phyloP scores from a whole-genome alignment of 2,797 vertebrate genomes.

The Myotis pilosus region DNA sequence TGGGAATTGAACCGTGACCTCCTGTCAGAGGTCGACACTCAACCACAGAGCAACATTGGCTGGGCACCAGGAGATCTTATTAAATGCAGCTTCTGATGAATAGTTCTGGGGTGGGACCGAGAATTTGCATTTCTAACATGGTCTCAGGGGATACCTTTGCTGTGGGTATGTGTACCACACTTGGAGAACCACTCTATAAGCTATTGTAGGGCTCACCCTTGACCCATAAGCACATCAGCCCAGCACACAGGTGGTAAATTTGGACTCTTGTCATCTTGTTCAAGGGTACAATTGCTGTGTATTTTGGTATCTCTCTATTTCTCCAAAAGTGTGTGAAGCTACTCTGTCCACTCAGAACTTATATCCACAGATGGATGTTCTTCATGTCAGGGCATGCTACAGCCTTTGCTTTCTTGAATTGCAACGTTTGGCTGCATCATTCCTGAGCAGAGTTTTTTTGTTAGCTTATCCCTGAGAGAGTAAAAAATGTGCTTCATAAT shows the following conservation, averaged over 20 bases:
- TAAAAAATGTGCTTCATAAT: constrained; percentile 61
- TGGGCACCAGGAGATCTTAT: neutral
- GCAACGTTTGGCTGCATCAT: neutral
- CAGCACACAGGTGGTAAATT: neutral
- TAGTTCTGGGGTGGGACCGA: neutral
- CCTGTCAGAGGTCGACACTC: too few species aligned
- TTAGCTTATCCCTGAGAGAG: neutral
- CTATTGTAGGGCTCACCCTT: neutral
- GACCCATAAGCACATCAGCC: neutral
- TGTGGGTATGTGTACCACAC: neutral
- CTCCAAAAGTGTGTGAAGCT: neutral
- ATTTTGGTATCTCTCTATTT: neutral
- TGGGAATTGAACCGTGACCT: too few species aligned
- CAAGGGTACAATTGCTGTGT: neutral
- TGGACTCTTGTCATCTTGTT: neutral
- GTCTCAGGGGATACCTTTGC: neutral
- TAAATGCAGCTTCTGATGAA: neutral
- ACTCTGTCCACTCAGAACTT: neutral
- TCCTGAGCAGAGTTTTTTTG: neutral
- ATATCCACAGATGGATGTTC: neutral
- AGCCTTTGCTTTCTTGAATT: neutral
- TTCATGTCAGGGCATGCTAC: neutral
- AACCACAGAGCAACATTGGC: neutral
- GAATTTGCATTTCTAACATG: neutral
- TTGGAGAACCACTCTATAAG: neutral